These are phyloP conservation scores for Leucopsar rothschildi DNA, from an alignment of 2,113 vertebrate species.

Conservation along the genomic window DNA sequence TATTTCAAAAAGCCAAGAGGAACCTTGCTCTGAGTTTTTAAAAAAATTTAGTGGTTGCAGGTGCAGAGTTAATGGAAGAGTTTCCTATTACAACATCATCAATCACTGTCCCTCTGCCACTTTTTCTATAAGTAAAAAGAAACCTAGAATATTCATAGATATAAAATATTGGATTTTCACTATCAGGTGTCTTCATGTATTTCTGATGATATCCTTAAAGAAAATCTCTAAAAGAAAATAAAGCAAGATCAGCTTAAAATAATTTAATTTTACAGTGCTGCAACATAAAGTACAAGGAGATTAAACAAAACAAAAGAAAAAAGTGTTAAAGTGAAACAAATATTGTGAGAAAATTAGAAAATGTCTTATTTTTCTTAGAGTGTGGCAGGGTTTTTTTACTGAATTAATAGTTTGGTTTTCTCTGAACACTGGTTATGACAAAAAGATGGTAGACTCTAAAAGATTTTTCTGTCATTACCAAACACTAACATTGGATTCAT, in stretches of 20 bases:
- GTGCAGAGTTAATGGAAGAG: neutral
- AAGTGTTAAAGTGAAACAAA: neutral
- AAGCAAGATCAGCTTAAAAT: neutral
- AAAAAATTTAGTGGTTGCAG: neutral
- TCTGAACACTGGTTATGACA: neutral
- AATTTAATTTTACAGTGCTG: neutral
- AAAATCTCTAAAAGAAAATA: constrained; percentile 55
- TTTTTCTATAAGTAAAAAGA: neutral
- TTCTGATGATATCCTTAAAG: constrained; percentile 64
- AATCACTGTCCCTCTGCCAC: neutral
- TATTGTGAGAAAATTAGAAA: neutral
- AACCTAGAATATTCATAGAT: neutral
- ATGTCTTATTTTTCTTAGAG: neutral
- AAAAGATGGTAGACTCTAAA: neutral
- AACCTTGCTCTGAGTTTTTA: neutral
- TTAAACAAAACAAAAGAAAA: neutral
- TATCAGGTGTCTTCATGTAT: constrained; percentile 42
- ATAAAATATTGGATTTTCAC: neutral
- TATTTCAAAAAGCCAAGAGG: neutral
- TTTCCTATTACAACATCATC: neutral
- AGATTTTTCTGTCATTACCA: neutral
- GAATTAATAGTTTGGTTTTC: neutral
- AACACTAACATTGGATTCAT: neutral
- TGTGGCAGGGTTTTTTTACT: neutral
- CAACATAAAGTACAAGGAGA: neutral